These are phyloP conservation scores for Phyllostomus hastatus DNA, from an alignment of 2,113 vertebrate species.

Conservation along the genomic window DNA sequence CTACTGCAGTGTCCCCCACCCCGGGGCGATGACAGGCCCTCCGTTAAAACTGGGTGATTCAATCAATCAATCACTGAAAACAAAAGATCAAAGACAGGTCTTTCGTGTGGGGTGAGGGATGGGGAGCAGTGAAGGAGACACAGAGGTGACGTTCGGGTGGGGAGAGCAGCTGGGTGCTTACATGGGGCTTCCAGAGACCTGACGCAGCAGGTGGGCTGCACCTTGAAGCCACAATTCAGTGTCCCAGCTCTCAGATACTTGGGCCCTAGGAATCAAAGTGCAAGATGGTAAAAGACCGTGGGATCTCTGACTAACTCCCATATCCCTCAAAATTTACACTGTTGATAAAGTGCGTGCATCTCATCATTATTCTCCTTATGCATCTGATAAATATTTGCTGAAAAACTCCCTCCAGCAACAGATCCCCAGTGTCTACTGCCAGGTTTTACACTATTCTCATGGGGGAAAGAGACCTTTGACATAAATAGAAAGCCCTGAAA, in stretches of 20 bases:
- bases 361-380: background rate
- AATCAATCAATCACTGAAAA: background rate
- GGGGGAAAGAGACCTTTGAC: background rate
- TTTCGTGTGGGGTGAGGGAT: background rate
- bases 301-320: background rate
- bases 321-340: background rate
- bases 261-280: background rate
- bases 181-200: background rate
- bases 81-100: background rate
- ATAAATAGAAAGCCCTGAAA: background rate
- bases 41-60: background rate
- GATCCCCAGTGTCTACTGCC: background rate
- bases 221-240: background rate
- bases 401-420: background rate
- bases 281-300: background rate
- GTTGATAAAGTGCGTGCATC: background rate
- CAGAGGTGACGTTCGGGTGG: background rate
- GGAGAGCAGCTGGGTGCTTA: background rate
- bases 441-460: background rate
- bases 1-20: background rate
- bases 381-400: background rate
- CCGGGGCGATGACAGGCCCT: background rate
- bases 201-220: fast-evolving
- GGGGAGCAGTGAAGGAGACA: background rate
- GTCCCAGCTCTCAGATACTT: background rate